Base-by-base conservation (phyloP, 2,888 invertebrate species). In the Lycia hirtaria region DNA sequence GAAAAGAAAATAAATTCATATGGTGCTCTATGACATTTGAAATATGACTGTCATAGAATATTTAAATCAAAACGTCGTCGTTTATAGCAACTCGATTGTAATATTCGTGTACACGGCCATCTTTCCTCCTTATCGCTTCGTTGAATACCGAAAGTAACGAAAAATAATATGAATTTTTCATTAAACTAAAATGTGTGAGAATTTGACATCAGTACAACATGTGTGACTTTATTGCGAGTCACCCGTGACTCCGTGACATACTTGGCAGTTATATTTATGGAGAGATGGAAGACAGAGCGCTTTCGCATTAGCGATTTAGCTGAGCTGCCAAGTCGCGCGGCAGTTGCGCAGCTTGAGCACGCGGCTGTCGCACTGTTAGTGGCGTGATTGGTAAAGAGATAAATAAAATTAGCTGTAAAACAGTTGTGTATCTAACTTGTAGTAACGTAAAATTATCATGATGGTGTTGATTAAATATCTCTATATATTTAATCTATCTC, bases 151-250 rank as follows among this genome's bases (percentile, higher is more conserved):
- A 37, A 24, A 38, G 19, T 33, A 26, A 48, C 45, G 37, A 60
- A 48, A 57, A 54, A 60, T 38, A 53, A 15, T 30, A 53, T 60
- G 53, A 62, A 57, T 65, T 44, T 65, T 60, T 62, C 58, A 61
- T 59, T 37, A 30, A 15, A 28, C 30, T n/a, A 47, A 51, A 51
- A 40, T 56, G 62, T 41, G 35, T 38, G 38, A 35, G 10, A 48
- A 37, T 43, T 41, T 48, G 20, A 48, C 43, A 52, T 32, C 52
- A 40, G 38, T 43, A 28, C 37, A 17, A 33, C 51, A 48, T 17
- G 51, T 41, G 47, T 41, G 20, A 47, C 24, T 50, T 41, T 32
- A 35, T 52, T 52, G 47, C 4, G 35, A 52, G 41, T 9, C 19
- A 32, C 45, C 22, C 32, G 35, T 40, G 50, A 20, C 35, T n/a